These are phyloP conservation scores for Teleogryllus oceanicus DNA, from an alignment of 2,888 invertebrate genomes.

Conservation along the genomic window DNA sequence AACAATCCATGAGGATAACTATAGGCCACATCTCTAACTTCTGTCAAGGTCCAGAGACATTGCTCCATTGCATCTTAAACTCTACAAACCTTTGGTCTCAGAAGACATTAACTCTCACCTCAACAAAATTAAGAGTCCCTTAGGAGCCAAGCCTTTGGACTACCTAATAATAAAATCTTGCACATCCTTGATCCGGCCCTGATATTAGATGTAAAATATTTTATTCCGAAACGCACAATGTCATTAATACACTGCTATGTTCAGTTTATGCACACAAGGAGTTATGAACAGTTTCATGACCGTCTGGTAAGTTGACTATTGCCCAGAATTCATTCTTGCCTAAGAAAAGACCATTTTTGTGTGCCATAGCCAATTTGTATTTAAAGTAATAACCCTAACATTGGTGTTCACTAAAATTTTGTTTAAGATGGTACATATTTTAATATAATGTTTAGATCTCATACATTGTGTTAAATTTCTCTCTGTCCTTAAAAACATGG, in stretches of 20 bases:
- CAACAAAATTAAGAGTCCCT: too few species aligned
- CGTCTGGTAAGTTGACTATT: slow-evolving; percentile 69
- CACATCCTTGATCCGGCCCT: too few species aligned
- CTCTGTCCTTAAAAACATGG: too few species aligned
- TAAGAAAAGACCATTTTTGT: slow-evolving; percentile 35
- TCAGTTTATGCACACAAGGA: slow-evolving; percentile 81
- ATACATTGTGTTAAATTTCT: too few species aligned
- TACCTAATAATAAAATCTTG: too few species aligned
- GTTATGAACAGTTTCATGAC: slow-evolving; percentile 85
- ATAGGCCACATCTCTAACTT: too few species aligned
- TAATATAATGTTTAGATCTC: not conserved
- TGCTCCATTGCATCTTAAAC: too few species aligned
- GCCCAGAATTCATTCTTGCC: slow-evolving; percentile 22
- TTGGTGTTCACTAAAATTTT: not conserved
- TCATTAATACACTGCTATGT: slow-evolving; percentile 44
- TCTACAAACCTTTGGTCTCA: too few species aligned
- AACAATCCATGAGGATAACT: too few species aligned
- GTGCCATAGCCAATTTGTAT: slow-evolving; percentile 32
- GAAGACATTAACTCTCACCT: too few species aligned
- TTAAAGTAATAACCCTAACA: not conserved
- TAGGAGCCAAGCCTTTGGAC: too few species aligned
- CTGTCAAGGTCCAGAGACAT: too few species aligned
- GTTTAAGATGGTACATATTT: not conserved
- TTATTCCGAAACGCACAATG: slow-evolving; percentile 29
- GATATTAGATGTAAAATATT: not conserved